phyloP scores from a whole-genome alignment of 2,888 invertebrate genomes.

The Tenthredo mesomela region DNA sequence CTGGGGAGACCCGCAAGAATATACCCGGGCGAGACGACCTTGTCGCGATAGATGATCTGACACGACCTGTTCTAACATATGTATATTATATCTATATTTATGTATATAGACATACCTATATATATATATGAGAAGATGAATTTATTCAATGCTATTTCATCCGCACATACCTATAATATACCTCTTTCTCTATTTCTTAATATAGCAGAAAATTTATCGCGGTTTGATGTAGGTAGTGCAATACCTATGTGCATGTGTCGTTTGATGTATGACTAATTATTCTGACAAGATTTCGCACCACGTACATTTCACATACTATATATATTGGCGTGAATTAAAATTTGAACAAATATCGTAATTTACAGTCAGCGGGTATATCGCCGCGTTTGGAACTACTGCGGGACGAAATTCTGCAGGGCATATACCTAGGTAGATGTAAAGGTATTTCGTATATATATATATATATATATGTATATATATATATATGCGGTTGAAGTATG shows the following conservation, averaged over 20 bases:
- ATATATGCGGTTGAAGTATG: neutral
- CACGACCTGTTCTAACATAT: constrained; percentile 21
- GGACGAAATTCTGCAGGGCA: neutral
- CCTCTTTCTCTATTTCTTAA: neutral
- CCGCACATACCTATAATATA: neutral
- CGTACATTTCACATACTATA: too few relatives aligned
- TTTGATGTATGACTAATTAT: too few relatives aligned
- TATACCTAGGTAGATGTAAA: neutral
- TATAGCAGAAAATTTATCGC: neutral
- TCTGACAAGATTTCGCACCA: too few relatives aligned
- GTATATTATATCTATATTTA: neutral
- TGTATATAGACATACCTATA: neutral
- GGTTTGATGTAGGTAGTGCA: too few relatives aligned
- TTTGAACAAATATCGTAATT: too few relatives aligned
- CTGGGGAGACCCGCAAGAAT: constrained; percentile 13
- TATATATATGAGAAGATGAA: neutral
- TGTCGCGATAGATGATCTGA: constrained; percentile 43
- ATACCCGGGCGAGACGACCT: constrained; percentile 37
- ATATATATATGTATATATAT: too few relatives aligned
- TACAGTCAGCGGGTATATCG: neutral
- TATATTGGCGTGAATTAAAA: too few relatives aligned
- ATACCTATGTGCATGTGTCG: too few relatives aligned
- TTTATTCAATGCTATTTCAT: neutral
- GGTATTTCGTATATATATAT: neutral
- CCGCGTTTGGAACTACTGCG: neutral